phyloP scores from a whole-genome alignment of 2,113 vertebrate genomes.

The Zosterops japonicus region DNA sequence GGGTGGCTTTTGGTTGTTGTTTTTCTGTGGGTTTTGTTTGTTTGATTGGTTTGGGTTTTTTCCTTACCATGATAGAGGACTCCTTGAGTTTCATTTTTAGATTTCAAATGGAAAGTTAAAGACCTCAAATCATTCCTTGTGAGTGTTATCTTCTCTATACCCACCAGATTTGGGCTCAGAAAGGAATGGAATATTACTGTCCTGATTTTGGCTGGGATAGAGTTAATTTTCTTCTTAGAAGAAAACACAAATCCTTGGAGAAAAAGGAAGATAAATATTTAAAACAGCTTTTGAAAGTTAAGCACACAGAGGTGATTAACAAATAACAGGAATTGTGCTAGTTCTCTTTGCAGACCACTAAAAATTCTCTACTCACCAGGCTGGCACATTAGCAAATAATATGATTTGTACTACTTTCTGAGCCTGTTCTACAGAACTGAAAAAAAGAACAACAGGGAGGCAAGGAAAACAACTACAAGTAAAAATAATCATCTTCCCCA shows the following conservation, averaged over 20 bases:
- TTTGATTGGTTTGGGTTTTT: not conserved
- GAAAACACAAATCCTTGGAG: not conserved
- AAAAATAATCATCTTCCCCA: constrained; percentile 25
- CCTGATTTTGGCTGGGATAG: not conserved
- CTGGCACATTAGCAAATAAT: constrained; percentile 51
- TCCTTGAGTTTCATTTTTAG: not conserved
- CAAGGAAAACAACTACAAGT: constrained; percentile 32
- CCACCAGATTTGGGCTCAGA: not conserved
- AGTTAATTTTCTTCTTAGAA: not conserved
- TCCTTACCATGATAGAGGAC: not conserved
- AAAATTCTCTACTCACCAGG: constrained; percentile 6
- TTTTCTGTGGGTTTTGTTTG: not conserved
- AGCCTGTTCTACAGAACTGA: not conserved
- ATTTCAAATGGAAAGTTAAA: not conserved
- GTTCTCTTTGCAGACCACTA: constrained; percentile 1
- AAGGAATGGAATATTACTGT: not conserved
- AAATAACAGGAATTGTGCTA: constrained; percentile 30
- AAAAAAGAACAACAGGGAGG: constrained; percentile 25
- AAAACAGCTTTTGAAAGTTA: constrained; percentile 9
- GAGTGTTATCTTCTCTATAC: not conserved
- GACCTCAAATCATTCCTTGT: not conserved
- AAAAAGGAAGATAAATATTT: constrained; percentile 33
- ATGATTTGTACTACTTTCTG: constrained; percentile 35
- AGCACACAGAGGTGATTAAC: not conserved
- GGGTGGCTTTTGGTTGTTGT: not conserved